phyloP scores from a whole-genome alignment of 2,888 invertebrate genomes.

The Keiferia lycopersicella region DNA sequence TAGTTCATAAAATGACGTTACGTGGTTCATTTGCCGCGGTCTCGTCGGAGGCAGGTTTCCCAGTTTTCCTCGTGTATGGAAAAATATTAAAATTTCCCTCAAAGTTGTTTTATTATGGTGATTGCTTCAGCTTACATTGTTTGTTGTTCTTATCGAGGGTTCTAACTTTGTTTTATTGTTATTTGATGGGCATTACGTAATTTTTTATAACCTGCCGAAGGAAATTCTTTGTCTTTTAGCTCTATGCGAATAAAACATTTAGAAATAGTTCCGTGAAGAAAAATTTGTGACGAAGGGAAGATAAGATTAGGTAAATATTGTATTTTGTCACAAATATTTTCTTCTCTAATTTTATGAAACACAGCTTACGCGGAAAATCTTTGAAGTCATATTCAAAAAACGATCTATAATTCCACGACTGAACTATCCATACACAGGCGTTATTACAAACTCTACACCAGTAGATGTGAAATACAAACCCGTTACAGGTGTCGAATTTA shows the following conservation, averaged over 20 bases:
- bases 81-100: conserved; percentile 29
- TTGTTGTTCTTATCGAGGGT: conserved; percentile 17
- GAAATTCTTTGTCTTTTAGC: too few species aligned
- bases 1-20: conserved; percentile 42
- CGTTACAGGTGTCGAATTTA: neutral
- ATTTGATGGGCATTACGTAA: conserved; percentile 11
- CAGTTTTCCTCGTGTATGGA: conserved; percentile 18
- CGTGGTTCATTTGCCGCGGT: conserved; percentile 37
- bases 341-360: too few species aligned
- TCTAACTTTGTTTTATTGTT: conserved; percentile 15
- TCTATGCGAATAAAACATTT: too few species aligned
- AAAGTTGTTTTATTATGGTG: conserved; percentile 17
- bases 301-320: too few species aligned
- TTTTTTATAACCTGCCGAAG: neutral
- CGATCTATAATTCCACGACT: too few species aligned
- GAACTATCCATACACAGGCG: too few species aligned
- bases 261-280: too few species aligned
- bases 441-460: too few species aligned
- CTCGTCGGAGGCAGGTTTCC: conserved; percentile 22
- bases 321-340: too few species aligned
- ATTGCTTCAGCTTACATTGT: conserved; percentile 27
- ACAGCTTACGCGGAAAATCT: too few species aligned
- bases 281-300: too few species aligned
- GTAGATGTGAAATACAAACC: neutral
- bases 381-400: too few species aligned